phyloP scores from a whole-genome alignment of 1,140 invertebrate genomes.

The Adoxophyes honmai region DNA sequence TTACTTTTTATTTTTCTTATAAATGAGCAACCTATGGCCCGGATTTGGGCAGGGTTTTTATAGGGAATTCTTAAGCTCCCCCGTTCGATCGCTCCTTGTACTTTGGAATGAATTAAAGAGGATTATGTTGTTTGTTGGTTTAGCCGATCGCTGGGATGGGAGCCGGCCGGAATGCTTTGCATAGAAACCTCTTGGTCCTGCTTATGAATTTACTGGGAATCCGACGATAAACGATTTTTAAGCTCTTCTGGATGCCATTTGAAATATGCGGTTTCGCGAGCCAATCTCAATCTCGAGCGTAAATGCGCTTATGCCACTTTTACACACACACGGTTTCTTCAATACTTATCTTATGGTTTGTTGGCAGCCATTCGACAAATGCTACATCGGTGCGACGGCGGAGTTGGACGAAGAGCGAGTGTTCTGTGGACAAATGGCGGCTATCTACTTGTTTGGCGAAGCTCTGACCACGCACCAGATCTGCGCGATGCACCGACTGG shows the following conservation, averaged over 20 bases:
- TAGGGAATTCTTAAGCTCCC: not conserved
- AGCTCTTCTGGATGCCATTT: too few species aligned
- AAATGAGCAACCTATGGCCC: conserved; percentile 14
- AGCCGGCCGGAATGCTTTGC: not conserved
- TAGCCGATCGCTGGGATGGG: not conserved
- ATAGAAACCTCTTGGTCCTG: conserved; percentile 18
- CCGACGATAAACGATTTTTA: too few species aligned
- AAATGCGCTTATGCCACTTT: too few species aligned
- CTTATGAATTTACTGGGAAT: too few species aligned
- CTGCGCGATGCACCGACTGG: conserved; percentile 96
- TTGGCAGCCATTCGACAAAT: conserved; percentile 97
- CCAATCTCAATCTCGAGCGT: too few species aligned
- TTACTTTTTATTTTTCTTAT: conserved; percentile 16
- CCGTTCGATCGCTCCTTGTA: not conserved
- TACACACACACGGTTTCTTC: too few species aligned
- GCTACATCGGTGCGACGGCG: conserved; percentile 97
- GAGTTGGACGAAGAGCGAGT: conserved; percentile 97
- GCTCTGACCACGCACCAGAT: conserved; percentile 97
- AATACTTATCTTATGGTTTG: conserved; percentile 20
- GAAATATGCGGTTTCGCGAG: too few species aligned
- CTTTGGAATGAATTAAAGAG: conserved; percentile 7
- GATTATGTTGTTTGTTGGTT: conserved; percentile 26
- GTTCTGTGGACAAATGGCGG: conserved; percentile 99
- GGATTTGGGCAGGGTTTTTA: not conserved
- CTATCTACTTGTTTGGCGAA: conserved; percentile 98